Conservation (phyloP, 2,888 invertebrate species). For the Koerneria pararmatus region DNA sequence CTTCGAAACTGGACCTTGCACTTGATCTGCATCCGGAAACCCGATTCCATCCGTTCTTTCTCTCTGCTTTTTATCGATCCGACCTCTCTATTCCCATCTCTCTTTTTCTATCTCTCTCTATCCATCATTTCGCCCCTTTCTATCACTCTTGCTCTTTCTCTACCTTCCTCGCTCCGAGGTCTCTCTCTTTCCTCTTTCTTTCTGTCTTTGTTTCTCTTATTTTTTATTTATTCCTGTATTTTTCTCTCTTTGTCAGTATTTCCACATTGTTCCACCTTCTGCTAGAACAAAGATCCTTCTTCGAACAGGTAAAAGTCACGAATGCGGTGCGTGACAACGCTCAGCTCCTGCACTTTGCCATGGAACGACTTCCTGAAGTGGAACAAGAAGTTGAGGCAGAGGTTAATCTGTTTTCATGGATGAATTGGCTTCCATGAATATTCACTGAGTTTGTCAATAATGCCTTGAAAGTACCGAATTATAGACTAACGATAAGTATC, state of each 20-base stretch:
- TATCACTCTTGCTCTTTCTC: too few relatives aligned
- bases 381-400: conserved; percentile 6
- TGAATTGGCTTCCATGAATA: not conserved
- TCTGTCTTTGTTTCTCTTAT: not conserved
- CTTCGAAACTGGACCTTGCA: too few relatives aligned
- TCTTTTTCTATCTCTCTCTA: too few relatives aligned
- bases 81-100: too few relatives aligned
- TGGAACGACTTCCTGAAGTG: conserved; percentile 26
- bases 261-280: not conserved
- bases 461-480: too few relatives aligned
- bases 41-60: too few relatives aligned
- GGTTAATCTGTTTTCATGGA: not conserved
- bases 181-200: not conserved
- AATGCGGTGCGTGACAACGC: conserved; percentile 46
- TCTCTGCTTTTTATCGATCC: too few relatives aligned
- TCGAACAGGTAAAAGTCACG: conserved; percentile 43
- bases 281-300: not conserved
- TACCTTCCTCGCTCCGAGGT: too few relatives aligned
- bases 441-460: too few relatives aligned
- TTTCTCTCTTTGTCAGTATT: not conserved
- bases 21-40: too few relatives aligned
- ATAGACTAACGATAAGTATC: too few relatives aligned
- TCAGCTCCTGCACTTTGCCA: conserved; percentile 46
- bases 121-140: not conserved
- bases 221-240: not conserved